Percentiles rank a stretch among this genome's conserved stretches.
Conservation (phyloP, 30 jellyfish, hydroid and myxozoan genomes). For the Rhopilema esculentum region DNA sequence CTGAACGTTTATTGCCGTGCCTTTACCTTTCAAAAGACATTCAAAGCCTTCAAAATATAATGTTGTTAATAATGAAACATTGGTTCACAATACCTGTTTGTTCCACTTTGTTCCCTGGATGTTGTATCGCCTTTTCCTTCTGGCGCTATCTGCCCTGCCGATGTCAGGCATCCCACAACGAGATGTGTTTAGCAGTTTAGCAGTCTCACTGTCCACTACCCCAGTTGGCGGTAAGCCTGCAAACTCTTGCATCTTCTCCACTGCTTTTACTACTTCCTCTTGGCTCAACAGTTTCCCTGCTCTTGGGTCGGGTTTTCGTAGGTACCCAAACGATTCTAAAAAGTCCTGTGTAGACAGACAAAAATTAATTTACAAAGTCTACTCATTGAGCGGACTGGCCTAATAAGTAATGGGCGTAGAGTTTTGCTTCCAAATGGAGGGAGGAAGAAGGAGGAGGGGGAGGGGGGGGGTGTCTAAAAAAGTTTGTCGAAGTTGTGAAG, state of each 20-base stretch:
- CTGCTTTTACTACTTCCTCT: constrained; percentile 29
- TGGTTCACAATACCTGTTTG: constrained; percentile 45
- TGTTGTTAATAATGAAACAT: too few relatives aligned
- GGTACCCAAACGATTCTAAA: constrained; percentile 55
- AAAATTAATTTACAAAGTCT: neutral
- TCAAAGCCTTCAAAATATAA: too few relatives aligned
- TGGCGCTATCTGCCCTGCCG: constrained; percentile 60
- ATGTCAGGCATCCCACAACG: constrained; percentile 95
- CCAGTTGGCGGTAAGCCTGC: constrained; percentile 88
- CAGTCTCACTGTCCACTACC: constrained; percentile 72
- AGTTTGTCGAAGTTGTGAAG: too few relatives aligned
- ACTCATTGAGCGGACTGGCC: too few relatives aligned
- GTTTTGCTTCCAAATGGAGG: neutral
- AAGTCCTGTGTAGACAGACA: constrained; percentile 28
- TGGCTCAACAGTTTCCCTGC: constrained; percentile 29
- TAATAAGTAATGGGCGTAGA: neutral
- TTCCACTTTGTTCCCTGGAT: constrained; percentile 87
- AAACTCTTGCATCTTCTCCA: constrained; percentile 72
- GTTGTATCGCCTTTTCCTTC: constrained; percentile 81
- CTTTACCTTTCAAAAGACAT: too few relatives aligned
- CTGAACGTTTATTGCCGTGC: too few relatives aligned
- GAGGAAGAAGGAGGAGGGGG: neutral
- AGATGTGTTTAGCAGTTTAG: constrained; percentile 69
- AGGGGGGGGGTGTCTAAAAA: too few relatives aligned
- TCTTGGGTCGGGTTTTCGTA: constrained; percentile 29